Base-by-base conservation (phyloP, 2,797 vertebrate genomes). In the Enteromius treurensis region DNA sequence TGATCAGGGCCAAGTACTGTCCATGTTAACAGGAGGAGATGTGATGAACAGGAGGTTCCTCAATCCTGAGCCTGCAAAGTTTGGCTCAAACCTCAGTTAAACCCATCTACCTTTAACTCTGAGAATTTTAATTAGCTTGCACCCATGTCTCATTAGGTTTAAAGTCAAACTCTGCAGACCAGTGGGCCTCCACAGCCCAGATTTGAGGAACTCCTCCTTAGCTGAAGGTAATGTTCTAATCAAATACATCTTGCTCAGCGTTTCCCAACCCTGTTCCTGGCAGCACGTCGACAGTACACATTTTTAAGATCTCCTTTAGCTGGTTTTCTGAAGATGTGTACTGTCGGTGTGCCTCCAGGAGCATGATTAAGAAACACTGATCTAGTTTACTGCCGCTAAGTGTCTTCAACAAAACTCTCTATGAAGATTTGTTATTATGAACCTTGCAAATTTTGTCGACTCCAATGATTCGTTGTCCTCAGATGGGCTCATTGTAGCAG, bases 391-490 rank as follows among this genome's bases (percentile, higher is more conserved):
- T 7, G 29, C 29, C 15, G 8, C 14, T 17, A 64, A 32, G 62
- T 17, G 76, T 32, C 42, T 64, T 42, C 32, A 60, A 42, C 21
- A 15, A 62, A 77, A 40, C n/a, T 14, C n/a, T 40, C 6, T 45
- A 7, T 5, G 17, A 47, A 65, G 9, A 62, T 77, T 21, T 64
- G 58, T 65, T 45, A 10, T 64, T 17, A 64, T 65, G 51, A 75
- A 75, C 42, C 26, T 58, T 3, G 1, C 51, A 76, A 58, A 76
- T 42, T n/a, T 62, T 21, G 19, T 75, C 73, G 55, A 75, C 55
- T 75, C 21, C 32, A 47, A 29, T 32, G 40, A 78, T 78, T 32
- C 17, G 5, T 78, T 34, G 26, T 65, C 58, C 60, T 65, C 11
- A 32, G 74, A 60, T 10, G n/a, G 8, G 3, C 53, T 19, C 14